Evolutionary conservation across 2,888 invertebrate species (phyloP).

Genomic region (Fragum sueziense): DNA sequence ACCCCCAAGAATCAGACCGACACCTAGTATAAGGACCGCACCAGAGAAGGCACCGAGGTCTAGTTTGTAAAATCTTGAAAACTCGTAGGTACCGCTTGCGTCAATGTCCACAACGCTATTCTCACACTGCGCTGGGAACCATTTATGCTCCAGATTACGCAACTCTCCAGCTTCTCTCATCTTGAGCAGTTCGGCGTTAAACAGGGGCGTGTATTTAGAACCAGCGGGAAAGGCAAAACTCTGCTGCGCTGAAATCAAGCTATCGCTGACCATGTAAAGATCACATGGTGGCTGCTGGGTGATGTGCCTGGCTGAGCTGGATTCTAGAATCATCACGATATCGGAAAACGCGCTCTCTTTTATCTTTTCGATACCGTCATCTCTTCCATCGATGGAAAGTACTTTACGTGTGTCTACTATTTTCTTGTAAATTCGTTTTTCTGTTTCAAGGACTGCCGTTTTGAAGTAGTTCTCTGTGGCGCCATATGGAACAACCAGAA

Average conservation of each 20-base stretch:
- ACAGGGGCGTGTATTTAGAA: constrained; percentile 27
- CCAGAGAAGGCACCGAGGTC: constrained; percentile 73
- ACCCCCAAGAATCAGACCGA: constrained; percentile 70
- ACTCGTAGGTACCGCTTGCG: constrained; percentile 36
- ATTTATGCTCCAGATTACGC: constrained; percentile 63
- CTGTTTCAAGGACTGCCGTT: constrained; percentile 37
- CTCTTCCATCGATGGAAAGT: background rate
- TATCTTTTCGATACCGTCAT: constrained; percentile 42
- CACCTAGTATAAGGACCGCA: constrained; percentile 67
- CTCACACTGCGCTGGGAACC: constrained; percentile 69
- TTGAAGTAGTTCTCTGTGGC: constrained; percentile 62
- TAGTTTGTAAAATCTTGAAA: constrained; percentile 50
- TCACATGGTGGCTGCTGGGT: constrained; percentile 70
- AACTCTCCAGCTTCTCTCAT: constrained; percentile 65
- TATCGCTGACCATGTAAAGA: constrained; percentile 68
- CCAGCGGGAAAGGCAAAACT: constrained; percentile 63
- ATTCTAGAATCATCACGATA: constrained; percentile 74
- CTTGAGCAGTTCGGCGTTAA: constrained; percentile 63
- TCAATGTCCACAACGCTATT: constrained; percentile 53
- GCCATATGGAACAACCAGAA: constrained; percentile 62
- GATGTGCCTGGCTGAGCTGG: constrained; percentile 69
- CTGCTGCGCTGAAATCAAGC: constrained; percentile 56
- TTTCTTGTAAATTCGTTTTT: constrained; percentile 31
- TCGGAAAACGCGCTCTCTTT: constrained; percentile 48
- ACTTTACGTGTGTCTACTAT: constrained; percentile 22